Base-by-base conservation (phyloP, 2,797 vertebrate genomes). In the Sebastes goodei region DNA sequence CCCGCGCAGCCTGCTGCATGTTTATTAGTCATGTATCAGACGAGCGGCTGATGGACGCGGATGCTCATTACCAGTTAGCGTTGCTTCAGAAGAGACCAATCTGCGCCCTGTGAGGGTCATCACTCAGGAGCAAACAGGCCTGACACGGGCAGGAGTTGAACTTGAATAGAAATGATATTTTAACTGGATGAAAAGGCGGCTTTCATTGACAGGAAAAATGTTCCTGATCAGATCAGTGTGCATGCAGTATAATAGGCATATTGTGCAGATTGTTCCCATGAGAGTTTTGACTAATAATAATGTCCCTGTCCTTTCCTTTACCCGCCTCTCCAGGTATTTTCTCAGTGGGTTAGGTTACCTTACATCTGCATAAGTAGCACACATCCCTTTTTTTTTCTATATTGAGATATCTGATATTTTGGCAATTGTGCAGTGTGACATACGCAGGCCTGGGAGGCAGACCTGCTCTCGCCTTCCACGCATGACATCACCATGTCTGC, bases 1-100 rank as follows among this genome's bases (percentile, higher is more conserved):
- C 82, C 64, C 76, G 49, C 81, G 60, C 30, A 80, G 66, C 76
- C 76, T 27, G 74, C 82, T 85, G 86, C 92, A 93, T 94, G 94
- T 96, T 95, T 95, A 96, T 95, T 95, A 95, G 94, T 94, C 93
- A 92, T 93, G 92, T 95, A 94, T 90, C 81, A 92, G 87, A 91
- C 76, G 60, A 82, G 91, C 71, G n/a, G 86, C 91, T 96, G 95
- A 96, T 93, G 88, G 94, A 94, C 94, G 65, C 56, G 82, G 88
- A 93, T 94, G 93, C 93, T 96, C 94, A 96, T 96, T 96, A 96
- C 74, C 93, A 92, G 90, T 96, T 96, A 95, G 94, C 93, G 89
- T 94, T 94, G 95, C 95, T 94, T 94, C 94, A 94, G 81, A 85
- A 92, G 94, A 95, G 92, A 82, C 83, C 86, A 89, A 90, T 94